A percentile compares a stretch with the other conserved stretches of the same genome.
Conservation (phyloP, 1,140 invertebrate genomes). For the Amyelois transitella region DNA sequence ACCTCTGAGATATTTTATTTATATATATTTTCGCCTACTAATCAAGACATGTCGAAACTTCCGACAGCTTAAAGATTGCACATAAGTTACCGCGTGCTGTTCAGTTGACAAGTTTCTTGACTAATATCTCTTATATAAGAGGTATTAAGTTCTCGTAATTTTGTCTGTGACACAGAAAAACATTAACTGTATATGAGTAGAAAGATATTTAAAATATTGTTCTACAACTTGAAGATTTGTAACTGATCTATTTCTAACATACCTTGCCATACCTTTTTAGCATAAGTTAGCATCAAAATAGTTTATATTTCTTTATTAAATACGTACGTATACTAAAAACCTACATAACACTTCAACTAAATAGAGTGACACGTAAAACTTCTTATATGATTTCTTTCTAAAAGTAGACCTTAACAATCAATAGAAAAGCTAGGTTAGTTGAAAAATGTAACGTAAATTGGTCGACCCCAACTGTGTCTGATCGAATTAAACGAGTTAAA, state of each 20-base stretch:
- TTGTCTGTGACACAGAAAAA: conserved; percentile 16
- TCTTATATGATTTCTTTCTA: too few species aligned
- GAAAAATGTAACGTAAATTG: conserved; percentile 49
- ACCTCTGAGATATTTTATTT: too few species aligned
- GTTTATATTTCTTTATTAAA: too few species aligned
- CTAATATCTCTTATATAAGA: conserved; percentile 61
- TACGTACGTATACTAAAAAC: too few species aligned
- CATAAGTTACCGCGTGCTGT: conserved; percentile 40
- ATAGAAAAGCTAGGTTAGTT: conserved; percentile 29
- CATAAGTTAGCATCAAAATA: too few species aligned
- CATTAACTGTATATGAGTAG: too few species aligned
- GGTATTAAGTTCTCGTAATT: conserved; percentile 16
- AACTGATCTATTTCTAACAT: too few species aligned
- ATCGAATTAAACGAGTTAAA: conserved; percentile 65
- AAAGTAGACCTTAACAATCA: conserved; percentile 21
- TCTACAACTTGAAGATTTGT: too few species aligned
- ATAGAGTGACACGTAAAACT: too few species aligned
- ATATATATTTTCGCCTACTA: conserved; percentile 30
- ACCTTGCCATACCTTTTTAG: too few species aligned
- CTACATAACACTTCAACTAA: too few species aligned
- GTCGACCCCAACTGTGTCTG: conserved; percentile 49
- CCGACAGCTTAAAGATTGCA: conserved; percentile 44
- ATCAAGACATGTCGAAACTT: conserved; percentile 53
- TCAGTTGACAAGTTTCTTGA: conserved; percentile 54
- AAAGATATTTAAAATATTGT: too few species aligned